Evolutionary conservation across 1,140 invertebrate species (phyloP).

Genomic region (Heliconius congener): DNA sequence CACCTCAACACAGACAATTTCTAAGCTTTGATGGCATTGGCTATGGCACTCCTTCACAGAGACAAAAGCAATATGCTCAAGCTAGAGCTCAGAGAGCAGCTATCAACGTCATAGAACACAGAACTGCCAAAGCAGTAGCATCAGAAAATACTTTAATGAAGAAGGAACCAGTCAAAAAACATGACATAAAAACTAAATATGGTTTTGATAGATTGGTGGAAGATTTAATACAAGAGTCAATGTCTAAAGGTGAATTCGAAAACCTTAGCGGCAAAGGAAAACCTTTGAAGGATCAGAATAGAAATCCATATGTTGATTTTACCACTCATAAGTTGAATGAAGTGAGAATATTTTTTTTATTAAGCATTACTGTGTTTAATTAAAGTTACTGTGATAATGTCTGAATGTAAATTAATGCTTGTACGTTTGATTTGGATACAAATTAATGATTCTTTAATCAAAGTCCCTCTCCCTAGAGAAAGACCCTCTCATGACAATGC

Average conservation of each 20-base stretch:
- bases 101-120: slow-evolving; percentile 88
- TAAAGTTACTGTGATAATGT: no score
- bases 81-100: slow-evolving; percentile 87
- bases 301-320: slow-evolving; percentile 93
- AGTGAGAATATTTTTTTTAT: slow-evolving; percentile 67
- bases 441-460: no score
- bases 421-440: no score
- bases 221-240: slow-evolving; percentile 94
- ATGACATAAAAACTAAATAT: slow-evolving; percentile 91
- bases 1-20: slow-evolving; percentile 94
- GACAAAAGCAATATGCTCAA: slow-evolving; percentile 88
- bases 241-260: slow-evolving; percentile 93
- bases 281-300: slow-evolving; percentile 85
- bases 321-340: slow-evolving; percentile 94
- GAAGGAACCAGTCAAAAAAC: slow-evolving; percentile 84
- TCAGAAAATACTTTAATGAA: slow-evolving; percentile 86
- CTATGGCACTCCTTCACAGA: slow-evolving; percentile 87
- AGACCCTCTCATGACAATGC: no score
- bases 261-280: slow-evolving; percentile 91
- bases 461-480: no score
- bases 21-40: slow-evolving; percentile 90
- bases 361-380: neutral
- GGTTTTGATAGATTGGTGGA: slow-evolving; percentile 94
- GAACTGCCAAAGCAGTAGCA: slow-evolving; percentile 85
- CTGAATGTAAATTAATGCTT: no score